Base-by-base conservation (phyloP, 2,797 vertebrate genomes). In the Tauraco hartlaubi region DNA sequence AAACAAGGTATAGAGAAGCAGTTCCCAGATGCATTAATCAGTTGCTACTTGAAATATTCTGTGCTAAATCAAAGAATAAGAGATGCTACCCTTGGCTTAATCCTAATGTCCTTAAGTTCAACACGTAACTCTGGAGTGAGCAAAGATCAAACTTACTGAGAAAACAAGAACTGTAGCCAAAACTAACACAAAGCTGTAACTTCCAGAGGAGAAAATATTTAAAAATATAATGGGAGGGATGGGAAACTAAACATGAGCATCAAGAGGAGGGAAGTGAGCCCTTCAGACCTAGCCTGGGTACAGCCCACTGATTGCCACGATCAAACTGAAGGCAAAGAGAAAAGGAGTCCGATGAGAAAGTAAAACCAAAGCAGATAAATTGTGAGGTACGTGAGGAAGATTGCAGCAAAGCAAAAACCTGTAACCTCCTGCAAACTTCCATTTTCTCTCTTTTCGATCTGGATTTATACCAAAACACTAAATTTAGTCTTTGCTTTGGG, bases 121-220 rank as follows among this genome's bases (percentile, higher is more conserved):
- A 28, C 39, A n/a, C 0, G 2, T 4, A 58, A 19, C 59, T 52
- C 79, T 25, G 9, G 62, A 73, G 68, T 0, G n/a, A 66, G 64
- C 35, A 35, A 55, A 64, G 73, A 73, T 77, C 48, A 74, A 25
- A 59, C 56, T 67, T 56, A 11, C 4, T 29, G 83, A 59, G 80
- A 82, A 62, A 72, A 37, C 22, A 20, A n/a, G 67, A 75, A 29
- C 3, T 12, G 49, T 17, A 89, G 58, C 89, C 75, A 95, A 83
- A 83, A 54, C 35, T 64, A 64, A 85, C 73, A 84, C 22, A 14
- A 19, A 77, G 11, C 16, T 67, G 37, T 25, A 56, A 55, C 79
- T 93, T 88, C 52, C 66, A 74, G 68, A 83, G 88, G 68, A 83
- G 88, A 54, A 90, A 94, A 83, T 23, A 22, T 84, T 77, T 41